Evolutionary conservation across 2,113 vertebrate genomes (phyloP).

Genomic region (Mus spicilegus): DNA sequence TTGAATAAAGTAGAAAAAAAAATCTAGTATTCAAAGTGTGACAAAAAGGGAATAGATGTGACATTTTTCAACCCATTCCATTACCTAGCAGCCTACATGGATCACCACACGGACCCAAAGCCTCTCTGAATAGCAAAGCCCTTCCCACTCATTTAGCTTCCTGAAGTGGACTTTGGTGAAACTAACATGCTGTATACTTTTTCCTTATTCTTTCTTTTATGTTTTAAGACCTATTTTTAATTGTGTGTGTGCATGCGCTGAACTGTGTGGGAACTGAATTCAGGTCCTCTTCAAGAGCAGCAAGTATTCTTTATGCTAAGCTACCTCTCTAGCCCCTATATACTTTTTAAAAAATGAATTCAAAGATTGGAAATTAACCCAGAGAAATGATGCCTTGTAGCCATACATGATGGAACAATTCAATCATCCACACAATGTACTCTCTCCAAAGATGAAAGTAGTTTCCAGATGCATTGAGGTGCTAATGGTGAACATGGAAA

Average conservation of each 20-base stretch:
- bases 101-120: neutral
- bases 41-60: neutral
- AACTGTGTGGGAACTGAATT: neutral
- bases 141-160: neutral
- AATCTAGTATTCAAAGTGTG: neutral
- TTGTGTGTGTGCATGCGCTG: neutral
- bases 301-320: neutral
- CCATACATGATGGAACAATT: neutral
- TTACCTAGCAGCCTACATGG: neutral
- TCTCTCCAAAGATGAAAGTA: constrained; percentile 46
- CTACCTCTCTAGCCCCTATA: neutral
- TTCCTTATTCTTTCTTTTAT: neutral
- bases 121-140: neutral
- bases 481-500: neutral
- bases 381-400: neutral
- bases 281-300: neutral
- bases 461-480: constrained; percentile 33
- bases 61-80: neutral
- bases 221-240: neutral
- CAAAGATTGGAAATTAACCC: constrained; percentile 16
- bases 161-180: neutral
- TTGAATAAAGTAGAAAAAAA: constrained; percentile 51
- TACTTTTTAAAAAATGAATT: neutral
- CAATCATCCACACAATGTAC: neutral
- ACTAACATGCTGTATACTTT: neutral